Evolutionary conservation across 2,888 invertebrate genomes (phyloP), one percentile per base, ranked within the genome.

Genomic region (Eupithecia vulgata): DNA sequence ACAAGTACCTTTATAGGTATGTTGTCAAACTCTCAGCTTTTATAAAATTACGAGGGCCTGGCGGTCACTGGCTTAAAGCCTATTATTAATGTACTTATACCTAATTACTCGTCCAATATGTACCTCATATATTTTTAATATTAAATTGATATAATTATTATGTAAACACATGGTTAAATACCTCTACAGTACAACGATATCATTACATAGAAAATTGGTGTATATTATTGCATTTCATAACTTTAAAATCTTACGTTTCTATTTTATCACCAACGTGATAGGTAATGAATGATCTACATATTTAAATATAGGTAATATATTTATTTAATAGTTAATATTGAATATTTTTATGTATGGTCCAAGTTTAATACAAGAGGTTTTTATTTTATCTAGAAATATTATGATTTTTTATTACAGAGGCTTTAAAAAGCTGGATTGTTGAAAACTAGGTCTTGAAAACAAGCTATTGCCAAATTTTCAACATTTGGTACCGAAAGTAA

Each of bases 151-250:
- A 64, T 64, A n/a, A n/a, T n/a, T n/a, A 65, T 42, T 35, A 65
- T 65, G n/a, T 67, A 66, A 67, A 61, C 10, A 48, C 15, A 6
- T 66, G 68, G 34, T 59, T 68, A 74, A 65, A 65, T 61, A 66
- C 34, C 40, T 71, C 68, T 74, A 74, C 70, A 67, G 67, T 75
- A 75, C 57, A 72, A 75, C 62, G 62, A 67, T 69, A 72, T 75
- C 45, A 45, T 64, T 73, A 77, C 62, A 45, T 77, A 67, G 71
- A 71, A 75, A 76, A 75, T 73, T 78, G 70, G 78, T 78, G 78
- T 76, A 76, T 72, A 76, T 73, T 73, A 77, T 74, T 76, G 72
- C 76, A 52, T 73, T 77, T 62, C 21, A 64, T 72, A 69, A 70
- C 13, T 68, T 62, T 37, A 25, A 37, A 48, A 67, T 59, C 52